A percentile compares a stretch with the other conserved stretches of the same genome.
Conservation (phyloP, 2,113 vertebrate genomes). For the Atlantisia rogersi region DNA sequence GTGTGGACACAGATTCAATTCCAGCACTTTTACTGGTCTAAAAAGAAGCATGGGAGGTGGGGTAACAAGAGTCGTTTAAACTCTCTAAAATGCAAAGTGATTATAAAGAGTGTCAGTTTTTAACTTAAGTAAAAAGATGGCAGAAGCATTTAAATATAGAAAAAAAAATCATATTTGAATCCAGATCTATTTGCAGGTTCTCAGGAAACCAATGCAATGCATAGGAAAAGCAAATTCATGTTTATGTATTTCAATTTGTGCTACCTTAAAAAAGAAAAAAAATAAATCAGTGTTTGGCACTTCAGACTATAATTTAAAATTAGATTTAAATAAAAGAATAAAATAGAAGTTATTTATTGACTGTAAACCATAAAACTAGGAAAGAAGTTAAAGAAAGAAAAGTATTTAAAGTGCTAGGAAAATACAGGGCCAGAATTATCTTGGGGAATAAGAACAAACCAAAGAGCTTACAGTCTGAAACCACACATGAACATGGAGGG, state of each 20-base stretch:
- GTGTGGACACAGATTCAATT: not conserved
- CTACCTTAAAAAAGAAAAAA: not conserved
- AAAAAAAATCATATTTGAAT: not conserved
- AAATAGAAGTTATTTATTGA: not conserved
- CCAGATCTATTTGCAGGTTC: not conserved
- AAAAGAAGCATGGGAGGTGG: not conserved
- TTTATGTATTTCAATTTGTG: not conserved
- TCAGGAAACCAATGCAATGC: not conserved
- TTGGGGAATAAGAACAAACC: not conserved
- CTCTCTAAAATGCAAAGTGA: not conserved
- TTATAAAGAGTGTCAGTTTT: not conserved
- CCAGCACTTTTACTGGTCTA: not conserved
- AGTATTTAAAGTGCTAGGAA: not conserved
- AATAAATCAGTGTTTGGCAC: not conserved
- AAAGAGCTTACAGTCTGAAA: not conserved
- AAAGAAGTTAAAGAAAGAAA: not conserved
- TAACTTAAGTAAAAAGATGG: not conserved
- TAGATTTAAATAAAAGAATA: not conserved
- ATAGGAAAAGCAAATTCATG: not conserved
- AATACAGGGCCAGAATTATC: not conserved
- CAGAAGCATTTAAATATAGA: not conserved
- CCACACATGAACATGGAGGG: not conserved
- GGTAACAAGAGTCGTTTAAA: not conserved
- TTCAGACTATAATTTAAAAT: not conserved
- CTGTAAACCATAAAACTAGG: not conserved